Base-by-base conservation (phyloP, 2,888 invertebrate species). In the Andrena camellia region DNA sequence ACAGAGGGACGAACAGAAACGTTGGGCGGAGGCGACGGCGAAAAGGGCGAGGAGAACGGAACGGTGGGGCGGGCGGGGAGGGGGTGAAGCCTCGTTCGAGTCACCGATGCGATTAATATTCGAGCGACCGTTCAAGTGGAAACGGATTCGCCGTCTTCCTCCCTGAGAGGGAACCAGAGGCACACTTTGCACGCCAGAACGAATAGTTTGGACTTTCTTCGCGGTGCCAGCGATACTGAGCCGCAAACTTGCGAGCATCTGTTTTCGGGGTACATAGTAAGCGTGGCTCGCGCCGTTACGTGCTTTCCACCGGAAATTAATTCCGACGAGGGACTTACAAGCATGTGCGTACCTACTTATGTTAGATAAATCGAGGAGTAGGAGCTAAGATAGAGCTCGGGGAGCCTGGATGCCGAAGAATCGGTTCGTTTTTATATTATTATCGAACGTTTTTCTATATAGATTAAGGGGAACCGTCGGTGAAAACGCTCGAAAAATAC, bases 71-170 rank as follows among this genome's bases (percentile, higher is more conserved):
- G n/a, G n/a, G n/a, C n/a, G 8, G 2, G 67, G n/a, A n/a, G 31
- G 31, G 31, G 8, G 17, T 42, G n/a, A 26, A 59, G 42, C 54
- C 59, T 71, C 67, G 78, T 71, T 50, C 80, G 71, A 80, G 54
- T 67, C 80, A 81, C 60, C 76, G 85, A 77, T 84, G 90, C 89
- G 91, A 91, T 91, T 91, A 92, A 92, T 92, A 92, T 92, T 91
- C 91, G 90, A 88, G 88, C 85, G 90, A 89, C 90, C 90, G 89
- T 89, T 89, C 89, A 88, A 48, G 67, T 84, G 85, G 88, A 90
- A 91, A 90, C 81, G 81, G 63, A 72, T 78, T 67, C 69, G 7
- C 42, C 60, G 50, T 42, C 10, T 52, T 42, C 20, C 3, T 63
- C 17, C 13, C 62, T 33, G 52, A 7, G 66, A 20, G 23, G 59